Evolutionary conservation across 2,888 invertebrate species (phyloP).

Genomic region (Lepidocyrtoides sp.): DNA sequence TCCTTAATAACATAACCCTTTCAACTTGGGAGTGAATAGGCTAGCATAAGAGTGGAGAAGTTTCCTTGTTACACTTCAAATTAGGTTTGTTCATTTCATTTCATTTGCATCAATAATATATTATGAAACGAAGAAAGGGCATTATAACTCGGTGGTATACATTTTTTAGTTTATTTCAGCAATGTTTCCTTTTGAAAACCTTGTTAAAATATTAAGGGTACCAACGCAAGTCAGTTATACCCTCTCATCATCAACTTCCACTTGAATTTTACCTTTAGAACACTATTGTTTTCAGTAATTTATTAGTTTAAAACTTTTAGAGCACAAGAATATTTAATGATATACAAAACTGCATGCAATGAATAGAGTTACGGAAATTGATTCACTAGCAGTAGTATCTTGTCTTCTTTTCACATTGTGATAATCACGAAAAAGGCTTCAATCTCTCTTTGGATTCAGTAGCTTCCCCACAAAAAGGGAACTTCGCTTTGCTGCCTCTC

Average conservation of each 20-base stretch:
- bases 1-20: background rate
- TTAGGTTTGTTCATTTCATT: constrained; percentile 45
- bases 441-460: too few relatives aligned
- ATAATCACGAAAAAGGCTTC: background rate
- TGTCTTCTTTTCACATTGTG: constrained; percentile 1
- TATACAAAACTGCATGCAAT: background rate
- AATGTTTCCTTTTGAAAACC: background rate
- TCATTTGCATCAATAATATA: constrained; percentile 32
- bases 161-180: background rate
- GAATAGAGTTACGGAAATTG: background rate
- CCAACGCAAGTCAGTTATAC: too few relatives aligned
- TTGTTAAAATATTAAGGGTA: too few relatives aligned
- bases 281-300: background rate
- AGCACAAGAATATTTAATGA: background rate
- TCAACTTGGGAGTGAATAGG: constrained; percentile 15
- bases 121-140: background rate
- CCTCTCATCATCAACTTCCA: background rate
- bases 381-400: too few relatives aligned
- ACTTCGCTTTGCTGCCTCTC: constrained; percentile 27
- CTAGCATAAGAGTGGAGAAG: constrained; percentile 2
- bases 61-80: constrained; percentile 38
- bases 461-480: constrained; percentile 9
- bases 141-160: background rate
- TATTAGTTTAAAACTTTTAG: background rate
- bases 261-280: background rate